Base-by-base conservation (phyloP, 2,113 vertebrate genomes). In the Lamprologus sp. region DNA sequence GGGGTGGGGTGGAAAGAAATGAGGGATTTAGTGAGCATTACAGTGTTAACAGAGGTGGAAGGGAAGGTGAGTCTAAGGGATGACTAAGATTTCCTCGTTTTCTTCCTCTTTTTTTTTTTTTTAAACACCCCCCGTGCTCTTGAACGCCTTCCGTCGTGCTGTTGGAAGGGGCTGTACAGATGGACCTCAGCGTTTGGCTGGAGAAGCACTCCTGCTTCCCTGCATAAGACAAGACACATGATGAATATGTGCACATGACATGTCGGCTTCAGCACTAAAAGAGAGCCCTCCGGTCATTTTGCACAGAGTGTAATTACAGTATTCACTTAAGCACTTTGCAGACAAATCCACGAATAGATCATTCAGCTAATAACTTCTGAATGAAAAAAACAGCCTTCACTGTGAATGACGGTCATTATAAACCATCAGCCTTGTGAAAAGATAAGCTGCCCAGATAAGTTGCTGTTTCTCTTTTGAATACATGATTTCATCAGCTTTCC, bases 131-230 rank as follows among this genome's bases (percentile, higher is more conserved):
- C 90, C 84, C 85, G 63, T 51, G 86, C 37, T 90, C 49, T 87
- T 86, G 83, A 92, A 84, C 87, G 45, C 90, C 60, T 79, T 85
- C 87, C 82, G 85, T 91, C 40, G 54, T 82, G 91, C 45, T 89
- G 82, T 91, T 93, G 92, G 89, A 85, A 87, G 89, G 87, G 75
- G 87, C 45, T 40, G 89, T 55, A 33, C 81, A 84, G 63, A 84
- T 87, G 88, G 91, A 82, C 73, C 77, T 99, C 98, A 99, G 95
- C 98, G 98, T 95, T 98, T 98, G 37, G 97, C 95, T 81, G 98
- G 98, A 56, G 98, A 99, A 84, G 98, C 96, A n/a, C 98, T 97
- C 91, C 98, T 97, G 96, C 97, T 96, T 94, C 98, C 98, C 98
- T 99, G 95, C 3, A 51, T 56, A 94, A 94, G 80, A 92, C 3